Evolutionary conservation across 2,113 vertebrate species (phyloP).

Genomic region (Motacilla alba): DNA sequence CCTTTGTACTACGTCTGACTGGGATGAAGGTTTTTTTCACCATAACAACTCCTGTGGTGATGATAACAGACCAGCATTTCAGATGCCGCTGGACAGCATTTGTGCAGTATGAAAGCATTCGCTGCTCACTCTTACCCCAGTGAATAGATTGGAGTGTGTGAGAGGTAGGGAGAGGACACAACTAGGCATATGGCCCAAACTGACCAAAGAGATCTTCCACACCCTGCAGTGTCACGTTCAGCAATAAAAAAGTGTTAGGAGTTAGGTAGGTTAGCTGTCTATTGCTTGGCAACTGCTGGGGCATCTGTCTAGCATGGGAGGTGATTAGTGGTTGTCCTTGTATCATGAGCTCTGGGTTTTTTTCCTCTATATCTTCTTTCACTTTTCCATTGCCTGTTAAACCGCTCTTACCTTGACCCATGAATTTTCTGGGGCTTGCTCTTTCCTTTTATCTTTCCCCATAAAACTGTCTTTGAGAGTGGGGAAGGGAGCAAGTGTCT

Average conservation of each 20-base stretch:
- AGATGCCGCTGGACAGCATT: not conserved
- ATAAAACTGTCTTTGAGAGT: not conserved
- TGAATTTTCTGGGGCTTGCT: not conserved
- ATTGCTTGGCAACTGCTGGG: fast-evolving
- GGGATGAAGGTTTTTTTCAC: not conserved
- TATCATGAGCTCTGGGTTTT: not conserved
- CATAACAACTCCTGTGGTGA: not conserved
- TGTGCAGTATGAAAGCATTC: not conserved
- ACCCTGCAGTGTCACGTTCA: not conserved
- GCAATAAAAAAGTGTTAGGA: not conserved
- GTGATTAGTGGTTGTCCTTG: not conserved
- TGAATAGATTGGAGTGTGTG: fast-evolving
- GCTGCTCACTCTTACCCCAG: not conserved
- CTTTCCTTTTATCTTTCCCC: not conserved
- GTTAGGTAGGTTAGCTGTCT: not conserved
- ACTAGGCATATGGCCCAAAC: not conserved
- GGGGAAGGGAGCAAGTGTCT: not conserved
- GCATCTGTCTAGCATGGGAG: not conserved
- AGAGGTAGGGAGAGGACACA: not conserved
- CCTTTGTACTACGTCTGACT: not conserved
- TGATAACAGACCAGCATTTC: not conserved
- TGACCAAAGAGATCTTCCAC: not conserved
- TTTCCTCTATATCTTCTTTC: not conserved
- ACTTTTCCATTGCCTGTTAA: not conserved
- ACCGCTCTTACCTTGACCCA: not conserved